phyloP scores from a whole-genome alignment of 2,797 vertebrate genomes.

The Danio jaintianensis region DNA sequence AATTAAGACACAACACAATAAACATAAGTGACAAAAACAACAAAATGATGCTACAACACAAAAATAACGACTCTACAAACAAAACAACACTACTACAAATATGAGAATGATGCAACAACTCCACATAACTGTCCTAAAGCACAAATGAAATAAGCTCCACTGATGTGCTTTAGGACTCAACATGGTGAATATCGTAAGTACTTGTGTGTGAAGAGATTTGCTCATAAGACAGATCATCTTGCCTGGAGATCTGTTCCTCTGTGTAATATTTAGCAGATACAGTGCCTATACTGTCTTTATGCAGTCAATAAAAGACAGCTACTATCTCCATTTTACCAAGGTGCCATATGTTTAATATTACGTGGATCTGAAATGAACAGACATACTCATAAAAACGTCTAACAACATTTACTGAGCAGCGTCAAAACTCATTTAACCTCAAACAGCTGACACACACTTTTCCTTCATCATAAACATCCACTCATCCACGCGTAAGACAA shows the following conservation, averaged over 20 bases:
- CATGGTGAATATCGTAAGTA: background rate
- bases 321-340: slow-evolving; percentile 17
- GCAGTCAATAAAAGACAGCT: slow-evolving; percentile 13
- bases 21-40: background rate
- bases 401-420: slow-evolving; percentile 29
- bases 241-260: slow-evolving; percentile 13
- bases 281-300: background rate
- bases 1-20: background rate
- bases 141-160: background rate
- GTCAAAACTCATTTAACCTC: slow-evolving; percentile 3
- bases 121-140: background rate
- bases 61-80: background rate
- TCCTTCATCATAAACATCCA: slow-evolving; percentile 16
- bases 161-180: background rate
- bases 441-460: slow-evolving; percentile 26
- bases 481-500: background rate
- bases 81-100: background rate
- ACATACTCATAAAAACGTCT: slow-evolving; percentile 21
- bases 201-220: background rate
- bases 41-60: background rate
- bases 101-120: background rate
- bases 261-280: slow-evolving; percentile 19
- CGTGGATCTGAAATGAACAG: slow-evolving; percentile 22
- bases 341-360: slow-evolving; percentile 29
- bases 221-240: background rate